These are phyloP conservation scores for Phengaris alcon DNA, from an alignment of 2,888 invertebrate genomes.

Conservation along the genomic window DNA sequence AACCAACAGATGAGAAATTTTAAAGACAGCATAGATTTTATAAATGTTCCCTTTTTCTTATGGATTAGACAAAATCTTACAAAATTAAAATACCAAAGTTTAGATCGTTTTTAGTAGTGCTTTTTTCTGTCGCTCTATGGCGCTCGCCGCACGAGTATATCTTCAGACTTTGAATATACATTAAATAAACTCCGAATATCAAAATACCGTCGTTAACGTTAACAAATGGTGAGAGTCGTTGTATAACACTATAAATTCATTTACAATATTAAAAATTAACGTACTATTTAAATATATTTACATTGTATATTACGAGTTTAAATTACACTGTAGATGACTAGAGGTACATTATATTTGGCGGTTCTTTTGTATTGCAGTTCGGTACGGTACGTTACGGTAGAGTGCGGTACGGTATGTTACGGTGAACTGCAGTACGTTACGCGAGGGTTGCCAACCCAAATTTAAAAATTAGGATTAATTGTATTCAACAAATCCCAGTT, in stretches of 20 bases:
- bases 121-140: slow-evolving; percentile 33
- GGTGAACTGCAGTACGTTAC: neutral
- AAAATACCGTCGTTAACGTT: slow-evolving; percentile 53
- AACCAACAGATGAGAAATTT: too few species aligned
- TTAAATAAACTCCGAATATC: slow-evolving; percentile 64
- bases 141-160: slow-evolving; percentile 39
- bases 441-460: too few species aligned
- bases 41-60: too few species aligned
- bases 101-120: too few species aligned
- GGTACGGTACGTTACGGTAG: neutral
- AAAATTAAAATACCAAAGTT: too few species aligned
- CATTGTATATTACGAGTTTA: slow-evolving; percentile 38
- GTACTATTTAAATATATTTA: slow-evolving; percentile 45
- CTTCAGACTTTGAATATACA: slow-evolving; percentile 42
- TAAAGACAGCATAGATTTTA: too few species aligned
- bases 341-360: slow-evolving; percentile 31
- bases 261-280: slow-evolving; percentile 47
- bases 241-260: slow-evolving; percentile 50
- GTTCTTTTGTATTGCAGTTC: neutral
- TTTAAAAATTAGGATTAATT: too few species aligned
- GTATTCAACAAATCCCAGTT: too few species aligned
- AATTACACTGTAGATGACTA: slow-evolving; percentile 44
- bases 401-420: neutral
- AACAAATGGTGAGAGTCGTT: slow-evolving; percentile 50
- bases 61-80: too few species aligned